These are phyloP conservation scores for Dinomys branickii DNA, from an alignment of 2,113 vertebrate species.

Conservation along the genomic window DNA sequence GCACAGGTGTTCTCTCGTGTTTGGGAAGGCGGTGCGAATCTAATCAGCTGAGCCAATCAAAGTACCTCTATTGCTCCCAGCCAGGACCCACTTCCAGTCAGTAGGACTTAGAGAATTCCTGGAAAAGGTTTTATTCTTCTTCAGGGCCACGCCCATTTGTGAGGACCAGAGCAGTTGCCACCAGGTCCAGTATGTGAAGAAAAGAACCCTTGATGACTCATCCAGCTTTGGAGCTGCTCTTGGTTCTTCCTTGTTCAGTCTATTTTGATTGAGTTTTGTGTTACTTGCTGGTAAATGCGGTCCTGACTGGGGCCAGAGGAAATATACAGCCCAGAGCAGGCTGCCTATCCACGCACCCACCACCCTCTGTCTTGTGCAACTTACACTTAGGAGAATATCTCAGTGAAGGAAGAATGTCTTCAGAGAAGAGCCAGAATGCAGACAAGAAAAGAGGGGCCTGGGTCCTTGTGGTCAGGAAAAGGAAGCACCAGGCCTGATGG, in stretches of 20 bases:
- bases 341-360: not conserved
- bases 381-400: not conserved
- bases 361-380: not conserved
- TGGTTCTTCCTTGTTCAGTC: not conserved
- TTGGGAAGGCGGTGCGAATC: not conserved
- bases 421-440: not conserved
- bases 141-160: not conserved
- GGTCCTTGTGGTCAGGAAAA: constrained; percentile 55
- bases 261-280: not conserved
- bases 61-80: not conserved
- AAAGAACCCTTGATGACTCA: not conserved
- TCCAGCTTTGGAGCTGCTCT: not conserved
- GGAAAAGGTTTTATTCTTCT: constrained; percentile 27
- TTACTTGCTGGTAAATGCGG: not conserved
- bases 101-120: not conserved
- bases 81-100: not conserved
- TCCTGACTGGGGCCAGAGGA: not conserved
- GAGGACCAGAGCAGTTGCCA: not conserved
- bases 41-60: not conserved
- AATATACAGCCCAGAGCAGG: not conserved
- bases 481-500: not conserved
- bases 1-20: not conserved
- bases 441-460: not conserved
- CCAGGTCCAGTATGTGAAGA: not conserved
- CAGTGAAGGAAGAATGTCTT: not conserved